A percentile compares a stretch with the other conserved stretches of the same genome.
Conservation (phyloP, 2,888 invertebrate species). For the Thelaira solivaga region DNA sequence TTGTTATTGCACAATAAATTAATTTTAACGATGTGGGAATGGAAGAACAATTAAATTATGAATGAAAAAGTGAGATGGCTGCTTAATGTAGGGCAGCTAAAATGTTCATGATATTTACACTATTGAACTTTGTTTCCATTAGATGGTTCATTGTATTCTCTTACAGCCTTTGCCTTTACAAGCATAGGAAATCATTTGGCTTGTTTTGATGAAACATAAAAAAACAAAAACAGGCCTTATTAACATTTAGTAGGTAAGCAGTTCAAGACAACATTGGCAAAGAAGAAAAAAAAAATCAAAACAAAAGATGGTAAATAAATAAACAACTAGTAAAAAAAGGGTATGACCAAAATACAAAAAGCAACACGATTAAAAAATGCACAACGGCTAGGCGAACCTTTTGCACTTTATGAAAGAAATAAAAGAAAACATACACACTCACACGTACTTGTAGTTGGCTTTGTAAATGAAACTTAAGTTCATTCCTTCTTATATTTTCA, state of each 20-base stretch:
- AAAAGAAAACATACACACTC: too few species aligned
- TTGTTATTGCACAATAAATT: too few species aligned
- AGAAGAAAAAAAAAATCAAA: slow-evolving; percentile 23
- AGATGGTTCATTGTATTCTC: slow-evolving; percentile 32
- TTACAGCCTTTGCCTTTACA: too few species aligned
- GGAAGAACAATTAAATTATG: too few species aligned
- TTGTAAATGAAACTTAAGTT: slow-evolving; percentile 14
- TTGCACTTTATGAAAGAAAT: background rate
- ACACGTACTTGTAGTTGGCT: background rate
- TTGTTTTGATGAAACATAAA: slow-evolving; percentile 43
- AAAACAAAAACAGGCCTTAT: background rate
- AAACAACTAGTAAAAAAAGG: slow-evolving; percentile 40
- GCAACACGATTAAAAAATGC: slow-evolving; percentile 2
- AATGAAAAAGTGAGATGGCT: too few species aligned
- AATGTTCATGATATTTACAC: background rate
- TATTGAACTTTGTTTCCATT: background rate
- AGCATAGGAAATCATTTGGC: too few species aligned
- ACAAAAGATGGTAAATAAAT: slow-evolving; percentile 41
- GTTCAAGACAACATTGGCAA: slow-evolving; percentile 32
- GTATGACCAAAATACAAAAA: slow-evolving; percentile 41
- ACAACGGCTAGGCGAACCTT: slow-evolving; percentile 19
- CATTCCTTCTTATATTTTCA: background rate
- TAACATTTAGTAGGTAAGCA: slow-evolving; percentile 50
- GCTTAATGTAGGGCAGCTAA: background rate
- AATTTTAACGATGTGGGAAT: too few species aligned